Evolutionary conservation across 1,140 invertebrate species (phyloP), one percentile per base, ranked within the genome.

Genomic region (Ceratina australensis): DNA sequence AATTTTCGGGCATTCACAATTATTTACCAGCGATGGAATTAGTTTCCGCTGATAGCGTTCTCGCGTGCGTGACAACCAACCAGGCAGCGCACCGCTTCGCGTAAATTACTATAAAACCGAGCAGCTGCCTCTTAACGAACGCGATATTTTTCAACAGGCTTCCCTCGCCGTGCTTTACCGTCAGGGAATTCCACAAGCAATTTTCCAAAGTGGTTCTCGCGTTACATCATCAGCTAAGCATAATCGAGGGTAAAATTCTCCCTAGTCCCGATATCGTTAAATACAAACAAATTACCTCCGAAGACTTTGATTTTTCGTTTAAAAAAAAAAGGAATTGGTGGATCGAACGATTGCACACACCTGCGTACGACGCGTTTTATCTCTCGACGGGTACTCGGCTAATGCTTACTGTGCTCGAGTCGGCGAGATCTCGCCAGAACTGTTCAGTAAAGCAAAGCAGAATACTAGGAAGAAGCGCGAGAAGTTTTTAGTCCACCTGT

Each of bases 401-500:
- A 16, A 52, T 76, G 66, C 74, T 77, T 77, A 77, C 67, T 56
- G 52, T 60, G 15, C 28, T 52, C 24, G 18, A 1, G 5, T 20
- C 4, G 20, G 7, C 2, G 26, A 15, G 28, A 8, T 57, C 33
- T 33, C 2, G 20, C 10, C 10, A 10, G 7, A 4, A 47, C 12
- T 10, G 10, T n/a, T 10, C 42, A 60, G 15, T 5, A 16, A 15
- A 16, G 4, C 26, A 1, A 4, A 20, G 16, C 2, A 5, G 2
- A 50, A 26, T 16, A 54, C 47, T 15, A 18, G 24, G 3, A 10
- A 4, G 7, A 2, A 22, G 15, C 13, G n/a, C 33, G 8, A 2
- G 15, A 20, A 28, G 28, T 28, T 49, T 50, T 59, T 63, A 50
- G 68, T 83, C 71, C 81, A 82, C 69, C 60, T 74, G 77, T 79